Percentiles rank a stretch among this genome's conserved stretches.
phyloP scores from a whole-genome alignment of 2,888 invertebrate species.

The Drosophila eohydei region DNA sequence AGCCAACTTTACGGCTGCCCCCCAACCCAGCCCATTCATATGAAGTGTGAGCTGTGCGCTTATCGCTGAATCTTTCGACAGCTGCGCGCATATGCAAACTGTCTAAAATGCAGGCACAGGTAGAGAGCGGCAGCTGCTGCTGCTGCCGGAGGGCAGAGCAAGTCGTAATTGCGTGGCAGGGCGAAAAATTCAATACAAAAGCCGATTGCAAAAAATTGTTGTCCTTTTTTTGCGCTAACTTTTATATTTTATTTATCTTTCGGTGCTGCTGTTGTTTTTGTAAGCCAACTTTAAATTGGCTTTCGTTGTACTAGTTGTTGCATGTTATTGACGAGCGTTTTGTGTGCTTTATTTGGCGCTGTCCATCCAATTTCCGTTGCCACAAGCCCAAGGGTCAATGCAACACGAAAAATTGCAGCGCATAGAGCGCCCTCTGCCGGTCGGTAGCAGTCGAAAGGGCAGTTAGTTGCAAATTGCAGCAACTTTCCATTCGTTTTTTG shows the following conservation, averaged over 20 bases:
- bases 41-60: constrained; percentile 2
- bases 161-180: constrained; percentile 25
- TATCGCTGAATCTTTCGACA: constrained; percentile 66
- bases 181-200: constrained; percentile 45
- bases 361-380: constrained; percentile 74
- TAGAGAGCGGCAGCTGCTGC: neutral
- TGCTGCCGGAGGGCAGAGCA: neutral
- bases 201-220: constrained; percentile 44
- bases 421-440: neutral
- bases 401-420: constrained; percentile 14
- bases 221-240: neutral
- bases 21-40: neutral
- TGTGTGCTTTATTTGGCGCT: constrained; percentile 71
- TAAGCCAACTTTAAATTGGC: constrained; percentile 67
- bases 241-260: constrained; percentile 29
- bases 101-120: constrained; percentile 39
- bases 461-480: constrained; percentile 24
- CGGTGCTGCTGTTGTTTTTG: constrained; percentile 3
- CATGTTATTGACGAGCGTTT: constrained; percentile 71
- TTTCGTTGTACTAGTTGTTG: constrained; percentile 57
- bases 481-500: constrained; percentile 43
- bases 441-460: neutral
- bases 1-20: constrained; percentile 13
- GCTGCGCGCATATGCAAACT: constrained; percentile 61
- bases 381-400: constrained; percentile 61